A percentile compares a stretch with the other conserved stretches of the same genome.
Evolutionary conservation across 2,888 invertebrate species (phyloP).

Genomic region (Sturmia bella): DNA sequence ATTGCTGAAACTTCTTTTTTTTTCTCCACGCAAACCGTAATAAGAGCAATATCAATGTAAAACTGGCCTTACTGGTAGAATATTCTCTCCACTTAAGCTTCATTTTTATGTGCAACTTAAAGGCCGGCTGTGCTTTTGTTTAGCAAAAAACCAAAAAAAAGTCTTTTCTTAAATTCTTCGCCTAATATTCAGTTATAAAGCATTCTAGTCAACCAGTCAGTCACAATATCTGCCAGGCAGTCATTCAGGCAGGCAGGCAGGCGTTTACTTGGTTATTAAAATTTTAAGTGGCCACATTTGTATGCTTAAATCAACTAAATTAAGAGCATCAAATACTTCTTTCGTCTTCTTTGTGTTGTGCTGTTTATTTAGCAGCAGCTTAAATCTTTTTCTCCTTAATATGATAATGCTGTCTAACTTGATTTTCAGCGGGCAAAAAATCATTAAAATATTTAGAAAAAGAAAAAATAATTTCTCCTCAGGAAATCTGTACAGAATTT

Average conservation of each 20-base stretch:
- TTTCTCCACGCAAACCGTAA: conserved; percentile 33
- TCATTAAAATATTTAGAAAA: conserved; percentile 26
- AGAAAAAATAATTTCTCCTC: conserved; percentile 17
- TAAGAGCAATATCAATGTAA: conserved; percentile 57
- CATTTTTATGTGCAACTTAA: neutral
- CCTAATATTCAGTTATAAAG: conserved; percentile 33
- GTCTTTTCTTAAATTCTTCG: neutral
- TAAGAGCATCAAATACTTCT: conserved; percentile 56
- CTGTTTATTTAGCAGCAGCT: conserved; percentile 17
- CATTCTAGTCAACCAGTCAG: conserved; percentile 39
- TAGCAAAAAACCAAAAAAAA: conserved; percentile 9
- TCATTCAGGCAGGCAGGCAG: conserved; percentile 64
- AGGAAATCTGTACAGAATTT: neutral
- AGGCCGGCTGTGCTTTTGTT: conserved; percentile 13
- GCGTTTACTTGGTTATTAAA: conserved; percentile 66
- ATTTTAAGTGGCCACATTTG: conserved; percentile 69
- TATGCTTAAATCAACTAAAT: conserved; percentile 64
- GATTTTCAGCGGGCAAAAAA: conserved; percentile 31
- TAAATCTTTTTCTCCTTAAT: conserved; percentile 46
- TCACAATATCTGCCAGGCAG: conserved; percentile 49
- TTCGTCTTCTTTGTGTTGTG: neutral
- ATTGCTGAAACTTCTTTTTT: neutral
- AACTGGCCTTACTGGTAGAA: conserved; percentile 40
- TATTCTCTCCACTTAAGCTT: neutral
- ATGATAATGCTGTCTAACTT: conserved; percentile 57